Base-by-base conservation (phyloP, 1,140 invertebrate genomes). In the Diuraphis noxia region DNA sequence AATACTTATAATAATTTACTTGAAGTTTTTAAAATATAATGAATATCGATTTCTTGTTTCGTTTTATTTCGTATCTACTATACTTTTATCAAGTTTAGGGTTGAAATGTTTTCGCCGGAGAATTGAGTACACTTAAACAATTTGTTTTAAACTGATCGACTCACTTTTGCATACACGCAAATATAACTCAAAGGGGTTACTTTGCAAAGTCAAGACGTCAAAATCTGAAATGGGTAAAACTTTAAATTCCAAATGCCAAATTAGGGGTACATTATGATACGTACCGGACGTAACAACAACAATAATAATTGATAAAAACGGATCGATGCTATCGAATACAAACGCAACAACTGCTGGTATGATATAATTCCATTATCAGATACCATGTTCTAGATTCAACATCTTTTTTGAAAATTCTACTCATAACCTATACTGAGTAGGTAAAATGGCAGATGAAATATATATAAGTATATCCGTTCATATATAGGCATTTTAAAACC, bases 151-250 rank as follows among this genome's bases (percentile, higher is more conserved):
- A 17, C 40, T 13, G 40, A 19, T 81, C 13, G 79, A 81, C 36
- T 81, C 30, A 56, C 36, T 88, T 38, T 56, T 56, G 19, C 36
- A 49, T 81, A 81, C 79, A 81, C 79, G 8, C 79, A 10, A 2
- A 38, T 23, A 23, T 4, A 38, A 81, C 21, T 40, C 36, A 40
- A 25, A 81, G 79, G 36, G 30, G 30, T 17, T 72, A 72, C 56
- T 72, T 72, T 72, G 56, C 13, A 72, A 72, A 72, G 56, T 72
- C 56, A 7, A 72, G 56, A 72, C 56, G 56, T 72, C 56, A 72
- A 72, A 72, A 72, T 72, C 56, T 72, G 56, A 72, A 72, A 72
- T n/a, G 56, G 56, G 56, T 72, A 72, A 72, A 72, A 72, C 56
- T 72, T 72, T 30, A 72, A 72, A 72, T n/a, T n/a, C 13, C 30